Base-by-base conservation (phyloP, 1,140 invertebrate species). In the Zaprionus inermis region DNA sequence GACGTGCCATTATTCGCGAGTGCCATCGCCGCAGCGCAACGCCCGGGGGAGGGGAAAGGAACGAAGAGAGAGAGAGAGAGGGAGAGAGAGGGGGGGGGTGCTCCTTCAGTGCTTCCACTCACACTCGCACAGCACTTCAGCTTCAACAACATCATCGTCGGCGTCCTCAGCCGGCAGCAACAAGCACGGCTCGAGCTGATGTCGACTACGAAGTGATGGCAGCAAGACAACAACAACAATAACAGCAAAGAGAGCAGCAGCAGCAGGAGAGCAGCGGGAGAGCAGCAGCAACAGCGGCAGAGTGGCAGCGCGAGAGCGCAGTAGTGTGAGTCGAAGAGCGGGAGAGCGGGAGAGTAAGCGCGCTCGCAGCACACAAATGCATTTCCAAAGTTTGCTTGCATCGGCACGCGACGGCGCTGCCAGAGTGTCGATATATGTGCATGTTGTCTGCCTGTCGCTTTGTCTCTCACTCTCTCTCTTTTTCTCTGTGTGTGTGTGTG, bases 1-100 rank as follows among this genome's bases (percentile, higher is more conserved):
- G 72, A 65, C 83, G 41, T 70, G 60, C 73, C 82, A 88, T 86
- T 88, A 88, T 77, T 83, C 79, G 76, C 71, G 78, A 77, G 67
- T 81, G 68, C 69, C 77, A 44, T 70, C 54, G 52, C 46, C 49
- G 54, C 24, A 28, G 24, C 3, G 24, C 24, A 28, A 3, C 1
- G 24, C 24, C 3, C n/a, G n/a, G n/a, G n/a, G n/a, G n/a, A n/a
- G n/a, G n/a, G n/a, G n/a, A n/a, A n/a, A n/a, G n/a, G n/a, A n/a
- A n/a, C 5, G 24, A 1, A 1, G 22, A 4, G 22, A 24, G 22
- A 24, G 22, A 4, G 24, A 28, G 24, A 4, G 24, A 28, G 24
- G 0, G 24, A 5, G 3, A 28, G 24, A 28, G 24, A 5, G 24
- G 5, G 24, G 5, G 24, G 5, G 3, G 24, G 24, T 5, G 51